Percentiles rank a stretch among this genome's conserved stretches.
Evolutionary conservation across 2,888 invertebrate genomes (phyloP).

Genomic region (Drosophila kuntzei): DNA sequence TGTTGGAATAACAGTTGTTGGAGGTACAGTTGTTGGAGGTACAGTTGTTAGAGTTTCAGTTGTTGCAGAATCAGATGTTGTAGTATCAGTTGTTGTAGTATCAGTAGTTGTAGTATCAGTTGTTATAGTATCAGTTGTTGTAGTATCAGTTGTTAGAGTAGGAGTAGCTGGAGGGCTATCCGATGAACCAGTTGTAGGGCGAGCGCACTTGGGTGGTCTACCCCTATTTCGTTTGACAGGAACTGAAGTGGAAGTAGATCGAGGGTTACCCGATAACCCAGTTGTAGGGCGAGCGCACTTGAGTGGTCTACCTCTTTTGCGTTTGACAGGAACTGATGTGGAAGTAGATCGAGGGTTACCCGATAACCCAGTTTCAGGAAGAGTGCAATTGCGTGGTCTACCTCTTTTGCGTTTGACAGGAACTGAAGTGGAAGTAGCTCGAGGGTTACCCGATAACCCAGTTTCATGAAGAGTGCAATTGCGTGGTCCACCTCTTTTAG

Average conservation of each 20-base stretch:
- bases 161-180: no score
- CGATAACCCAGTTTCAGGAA: no score
- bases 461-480: no score
- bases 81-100: neutral
- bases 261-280: neutral
- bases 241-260: neutral
- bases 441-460: no score
- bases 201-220: neutral
- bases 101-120: no score
- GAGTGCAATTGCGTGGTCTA: neutral
- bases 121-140: no score
- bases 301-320: neutral
- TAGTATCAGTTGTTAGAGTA: neutral
- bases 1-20: neutral
- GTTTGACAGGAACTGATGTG: no score
- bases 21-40: no score
- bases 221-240: neutral
- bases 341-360: no score
- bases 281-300: neutral
- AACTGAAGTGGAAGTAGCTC: no score
- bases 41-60: neutral
- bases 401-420: conserved; percentile 40
- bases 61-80: neutral
- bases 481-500: no score
- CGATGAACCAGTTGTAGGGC: neutral